phyloP scores from a whole-genome alignment of 2,113 vertebrate species.

The Himantopus leucocephalus region DNA sequence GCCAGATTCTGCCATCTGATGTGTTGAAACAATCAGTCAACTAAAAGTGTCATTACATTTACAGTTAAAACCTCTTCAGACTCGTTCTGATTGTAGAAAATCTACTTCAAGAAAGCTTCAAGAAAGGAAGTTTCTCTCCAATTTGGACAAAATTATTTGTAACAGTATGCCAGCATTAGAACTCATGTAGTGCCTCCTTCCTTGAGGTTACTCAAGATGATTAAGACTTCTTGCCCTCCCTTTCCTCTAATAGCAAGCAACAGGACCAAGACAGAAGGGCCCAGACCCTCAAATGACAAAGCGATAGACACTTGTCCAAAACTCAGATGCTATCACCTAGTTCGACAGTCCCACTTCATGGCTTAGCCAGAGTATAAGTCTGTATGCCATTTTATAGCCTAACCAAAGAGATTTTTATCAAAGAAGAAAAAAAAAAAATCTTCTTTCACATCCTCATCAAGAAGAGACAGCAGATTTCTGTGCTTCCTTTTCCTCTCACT shows the following conservation, averaged over 20 bases:
- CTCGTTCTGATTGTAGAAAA: neutral
- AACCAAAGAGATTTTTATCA: neutral
- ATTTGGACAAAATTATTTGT: neutral
- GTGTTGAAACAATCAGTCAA: neutral
- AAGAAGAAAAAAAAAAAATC: neutral
- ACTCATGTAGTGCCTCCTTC: neutral
- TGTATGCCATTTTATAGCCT: neutral
- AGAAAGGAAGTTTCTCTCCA: neutral
- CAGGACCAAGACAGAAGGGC: neutral
- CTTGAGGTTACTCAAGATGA: neutral
- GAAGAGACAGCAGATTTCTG: neutral
- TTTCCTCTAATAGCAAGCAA: neutral
- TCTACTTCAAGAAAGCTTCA: neutral
- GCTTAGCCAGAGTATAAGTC: neutral
- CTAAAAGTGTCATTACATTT: neutral
- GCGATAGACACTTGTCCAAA: neutral
- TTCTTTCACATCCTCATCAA: neutral
- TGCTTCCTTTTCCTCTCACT: neutral
- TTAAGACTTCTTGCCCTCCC: neutral
- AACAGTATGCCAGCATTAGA: neutral
- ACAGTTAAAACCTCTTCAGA: neutral
- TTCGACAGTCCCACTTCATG: neutral
- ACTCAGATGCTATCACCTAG: neutral
- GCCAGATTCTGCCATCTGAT: neutral
- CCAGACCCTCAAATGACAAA: neutral